phyloP scores from a whole-genome alignment of 2,797 vertebrate genomes.

The Crypturellus tataupa region DNA sequence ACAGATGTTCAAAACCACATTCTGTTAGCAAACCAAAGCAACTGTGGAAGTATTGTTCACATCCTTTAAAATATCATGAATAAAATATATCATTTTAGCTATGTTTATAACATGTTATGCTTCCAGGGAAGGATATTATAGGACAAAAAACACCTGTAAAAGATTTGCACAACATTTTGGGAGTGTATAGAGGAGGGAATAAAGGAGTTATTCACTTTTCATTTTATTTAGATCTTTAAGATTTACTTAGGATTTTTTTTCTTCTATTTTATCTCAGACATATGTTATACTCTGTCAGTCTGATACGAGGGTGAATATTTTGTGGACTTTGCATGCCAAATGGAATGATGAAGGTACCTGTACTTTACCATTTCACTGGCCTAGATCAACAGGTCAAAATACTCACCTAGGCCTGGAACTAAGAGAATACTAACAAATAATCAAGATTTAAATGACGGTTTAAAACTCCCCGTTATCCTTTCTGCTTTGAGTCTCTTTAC shows the following conservation, averaged over 20 bases:
- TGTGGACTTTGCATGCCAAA: neutral
- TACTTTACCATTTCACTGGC: neutral
- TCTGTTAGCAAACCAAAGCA: neutral
- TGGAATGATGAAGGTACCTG: neutral
- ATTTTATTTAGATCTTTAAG: neutral
- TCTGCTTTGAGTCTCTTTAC: neutral
- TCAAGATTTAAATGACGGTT: neutral
- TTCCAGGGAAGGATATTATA: neutral
- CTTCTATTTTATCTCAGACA: neutral
- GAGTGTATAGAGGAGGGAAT: neutral
- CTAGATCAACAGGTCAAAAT: too few species aligned
- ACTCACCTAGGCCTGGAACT: neutral
- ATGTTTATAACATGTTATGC: neutral
- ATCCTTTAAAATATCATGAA: neutral
- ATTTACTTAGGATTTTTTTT: neutral
- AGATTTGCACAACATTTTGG: neutral
- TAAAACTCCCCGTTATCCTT: neutral
- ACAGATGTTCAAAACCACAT: neutral
- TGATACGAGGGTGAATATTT: neutral
- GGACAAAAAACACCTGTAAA: neutral
- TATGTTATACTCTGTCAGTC: neutral
- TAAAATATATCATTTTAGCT: neutral
- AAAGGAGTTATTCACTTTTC: neutral
- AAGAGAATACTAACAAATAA: neutral
- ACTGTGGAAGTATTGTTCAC: neutral